Percentiles rank a stretch among this genome's conserved stretches.
phyloP scores from a whole-genome alignment of 2,888 invertebrate genomes.

The Cristatella mucedo region DNA sequence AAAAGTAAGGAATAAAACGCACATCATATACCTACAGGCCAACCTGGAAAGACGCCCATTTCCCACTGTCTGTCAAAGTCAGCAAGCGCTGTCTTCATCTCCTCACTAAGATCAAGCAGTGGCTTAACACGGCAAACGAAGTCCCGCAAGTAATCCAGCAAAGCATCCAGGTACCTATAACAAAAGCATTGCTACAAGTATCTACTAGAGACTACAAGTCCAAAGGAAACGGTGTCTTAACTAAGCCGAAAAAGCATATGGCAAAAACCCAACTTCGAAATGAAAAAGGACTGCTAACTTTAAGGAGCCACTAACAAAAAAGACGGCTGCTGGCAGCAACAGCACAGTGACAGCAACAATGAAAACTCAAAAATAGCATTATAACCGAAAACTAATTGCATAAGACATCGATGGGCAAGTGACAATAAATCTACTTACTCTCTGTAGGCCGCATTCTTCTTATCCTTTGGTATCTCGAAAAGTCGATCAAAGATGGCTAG shows the following conservation, averaged over 20 bases:
- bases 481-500: constrained; percentile 82
- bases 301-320: too few species aligned
- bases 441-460: constrained; percentile 47
- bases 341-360: too few species aligned
- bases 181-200: constrained; percentile 8
- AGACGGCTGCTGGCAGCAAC: too few species aligned
- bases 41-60: constrained; percentile 74
- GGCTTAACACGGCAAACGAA: constrained; percentile 72
- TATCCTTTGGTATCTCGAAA: constrained; percentile 70
- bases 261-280: too few species aligned
- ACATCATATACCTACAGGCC: constrained; percentile 55
- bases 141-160: constrained; percentile 69
- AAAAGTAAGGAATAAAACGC: constrained; percentile 9
- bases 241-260: too few species aligned
- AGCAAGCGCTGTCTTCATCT: constrained; percentile 44
- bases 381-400: too few species aligned
- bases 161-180: constrained; percentile 54
- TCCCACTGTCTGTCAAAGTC: constrained; percentile 77
- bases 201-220: background rate
- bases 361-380: too few species aligned
- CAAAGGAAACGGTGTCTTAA: too few species aligned
- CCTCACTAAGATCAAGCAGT: constrained; percentile 53
- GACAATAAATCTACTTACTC: constrained; percentile 63
- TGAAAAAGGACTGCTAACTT: too few species aligned
- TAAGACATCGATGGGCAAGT: too few species aligned